These are phyloP conservation scores for Bos taurus DNA, from an alignment of 2,113 vertebrate genomes.

Conservation along the genomic window ARS-UCD2.0 NC_037356.1:8263001-8263500, in stretches of 20 bases:
- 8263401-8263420: background rate
- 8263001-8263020: background rate
- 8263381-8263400: background rate
- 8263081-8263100: background rate
- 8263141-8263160: background rate
- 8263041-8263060: background rate
- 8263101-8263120: background rate
- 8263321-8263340: background rate
- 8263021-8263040: background rate
- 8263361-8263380: background rate
- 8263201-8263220: background rate
- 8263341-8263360: background rate
- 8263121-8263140: background rate
- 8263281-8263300: background rate
- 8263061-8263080: background rate
- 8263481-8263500: background rate
- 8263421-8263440: background rate
- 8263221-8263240: conserved; percentile 21
- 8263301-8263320: background rate
- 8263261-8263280: background rate
- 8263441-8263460: background rate
- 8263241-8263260: background rate
- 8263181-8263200: background rate
- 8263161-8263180: background rate
- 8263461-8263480: background rate